Evolutionary conservation across 2,888 invertebrate species (phyloP).

Genomic region (Byasa hedistus): DNA sequence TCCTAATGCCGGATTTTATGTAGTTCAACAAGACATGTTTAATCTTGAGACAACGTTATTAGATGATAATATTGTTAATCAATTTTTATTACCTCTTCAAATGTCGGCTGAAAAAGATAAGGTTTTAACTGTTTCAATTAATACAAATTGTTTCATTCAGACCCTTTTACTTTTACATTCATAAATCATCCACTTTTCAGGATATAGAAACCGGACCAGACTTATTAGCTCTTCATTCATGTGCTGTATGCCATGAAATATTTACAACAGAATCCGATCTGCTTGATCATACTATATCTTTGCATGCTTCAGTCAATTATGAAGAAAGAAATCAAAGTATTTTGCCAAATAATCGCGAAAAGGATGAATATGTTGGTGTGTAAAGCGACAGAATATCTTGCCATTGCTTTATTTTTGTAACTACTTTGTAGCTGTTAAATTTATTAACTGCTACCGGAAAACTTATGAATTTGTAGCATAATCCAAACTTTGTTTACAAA

Average conservation of each 20-base stretch:
- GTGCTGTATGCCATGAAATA: conserved; percentile 70
- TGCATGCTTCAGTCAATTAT: conserved; percentile 55
- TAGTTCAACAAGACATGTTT: conserved; percentile 57
- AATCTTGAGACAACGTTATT: conserved; percentile 64
- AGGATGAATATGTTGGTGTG: conserved; percentile 33
- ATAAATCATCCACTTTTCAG: conserved; percentile 39
- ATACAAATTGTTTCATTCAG: conserved; percentile 5
- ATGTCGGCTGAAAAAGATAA: conserved; percentile 45
- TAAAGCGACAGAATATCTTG: conserved; percentile 15
- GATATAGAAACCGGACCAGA: conserved; percentile 54
- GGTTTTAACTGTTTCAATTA: conserved; percentile 37
- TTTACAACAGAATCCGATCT: conserved; percentile 69
- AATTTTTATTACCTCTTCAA: conserved; percentile 65
- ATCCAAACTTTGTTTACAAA: too few species aligned
- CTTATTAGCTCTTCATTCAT: conserved; percentile 64
- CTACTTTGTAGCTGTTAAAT: background rate
- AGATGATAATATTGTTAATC: conserved; percentile 70
- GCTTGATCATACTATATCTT: conserved; percentile 66
- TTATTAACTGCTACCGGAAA: background rate
- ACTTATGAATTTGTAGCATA: too few species aligned
- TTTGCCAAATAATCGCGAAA: conserved; percentile 30
- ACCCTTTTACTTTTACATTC: conserved; percentile 10
- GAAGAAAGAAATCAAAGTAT: conserved; percentile 36
- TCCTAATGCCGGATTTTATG: conserved; percentile 48
- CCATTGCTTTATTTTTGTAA: too few species aligned